Percentiles rank a stretch among this genome's conserved stretches.
These are phyloP conservation scores for Drosophila setosimentum DNA, from an alignment of 2,888 invertebrate genomes.

Conservation along the genomic window DNA sequence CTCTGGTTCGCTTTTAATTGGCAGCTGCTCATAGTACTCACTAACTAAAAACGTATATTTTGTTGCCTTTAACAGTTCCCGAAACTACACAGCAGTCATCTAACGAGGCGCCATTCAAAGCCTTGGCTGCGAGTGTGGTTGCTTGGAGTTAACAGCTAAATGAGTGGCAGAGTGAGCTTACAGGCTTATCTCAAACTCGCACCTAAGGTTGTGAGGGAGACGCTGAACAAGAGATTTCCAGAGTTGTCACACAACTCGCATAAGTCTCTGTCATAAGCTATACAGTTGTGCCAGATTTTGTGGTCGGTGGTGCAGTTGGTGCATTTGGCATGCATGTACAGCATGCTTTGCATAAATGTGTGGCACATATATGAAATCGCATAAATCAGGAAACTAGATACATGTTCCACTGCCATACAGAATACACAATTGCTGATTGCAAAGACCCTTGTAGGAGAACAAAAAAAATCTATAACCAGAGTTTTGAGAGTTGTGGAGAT, in stretches of 20 bases:
- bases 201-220: slow-evolving; percentile 22
- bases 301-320: slow-evolving; percentile 34
- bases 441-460: slow-evolving; percentile 21
- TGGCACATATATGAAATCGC: slow-evolving; percentile 67
- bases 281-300: slow-evolving; percentile 59
- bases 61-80: slow-evolving; percentile 11
- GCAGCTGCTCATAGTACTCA: slow-evolving; percentile 25
- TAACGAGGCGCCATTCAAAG: slow-evolving; percentile 30
- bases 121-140: slow-evolving; percentile 8
- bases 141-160: slow-evolving; percentile 14
- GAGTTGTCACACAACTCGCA: slow-evolving; percentile 49
- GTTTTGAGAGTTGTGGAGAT: neutral
- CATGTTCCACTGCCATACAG: slow-evolving; percentile 42
- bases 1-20: slow-evolving; percentile 38
- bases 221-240: slow-evolving; percentile 36
- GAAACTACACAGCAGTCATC: slow-evolving; percentile 25
- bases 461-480: slow-evolving; percentile 5
- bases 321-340: slow-evolving; percentile 26
- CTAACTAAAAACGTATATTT: slow-evolving; percentile 40
- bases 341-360: slow-evolving; percentile 52
- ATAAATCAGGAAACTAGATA: slow-evolving; percentile 69
- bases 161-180: slow-evolving; percentile 10
- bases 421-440: slow-evolving; percentile 54
- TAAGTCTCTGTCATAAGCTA: slow-evolving; percentile 66
- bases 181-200: slow-evolving; percentile 34